phyloP scores from a whole-genome alignment of 92 coral and sea anemone genomes.

The Porites rus region DNA sequence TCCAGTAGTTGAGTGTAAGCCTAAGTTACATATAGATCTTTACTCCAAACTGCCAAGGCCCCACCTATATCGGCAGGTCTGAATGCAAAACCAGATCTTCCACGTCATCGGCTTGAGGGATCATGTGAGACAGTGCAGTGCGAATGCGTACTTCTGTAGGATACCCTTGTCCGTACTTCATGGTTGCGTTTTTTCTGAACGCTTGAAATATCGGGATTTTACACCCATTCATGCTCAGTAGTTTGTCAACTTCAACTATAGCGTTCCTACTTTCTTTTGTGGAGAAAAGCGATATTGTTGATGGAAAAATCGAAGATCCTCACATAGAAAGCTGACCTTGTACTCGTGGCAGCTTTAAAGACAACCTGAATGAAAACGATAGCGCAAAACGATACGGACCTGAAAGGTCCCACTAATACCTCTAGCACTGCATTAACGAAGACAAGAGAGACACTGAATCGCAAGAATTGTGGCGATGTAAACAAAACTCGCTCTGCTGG shows the following conservation, averaged over 20 bases:
- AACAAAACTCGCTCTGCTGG: too few species aligned
- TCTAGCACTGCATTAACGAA: too few species aligned
- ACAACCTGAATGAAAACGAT: background rate
- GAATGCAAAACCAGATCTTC: too few species aligned
- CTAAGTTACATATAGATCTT: too few species aligned
- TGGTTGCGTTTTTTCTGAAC: background rate
- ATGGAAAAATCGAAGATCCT: background rate
- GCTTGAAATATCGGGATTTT: constrained; percentile 8
- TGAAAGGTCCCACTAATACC: too few species aligned
- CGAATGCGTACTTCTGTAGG: constrained; percentile 10
- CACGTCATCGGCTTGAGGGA: too few species aligned
- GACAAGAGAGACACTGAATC: too few species aligned
- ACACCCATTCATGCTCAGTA: background rate
- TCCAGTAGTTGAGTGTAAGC: too few species aligned
- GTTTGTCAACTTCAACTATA: background rate
- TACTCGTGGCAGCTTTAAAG: background rate
- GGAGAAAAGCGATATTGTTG: background rate
- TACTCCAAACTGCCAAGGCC: too few species aligned
- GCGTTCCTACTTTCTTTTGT: background rate
- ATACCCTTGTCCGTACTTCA: constrained; percentile 10
- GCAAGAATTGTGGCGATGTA: too few species aligned
- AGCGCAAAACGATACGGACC: too few species aligned
- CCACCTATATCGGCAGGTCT: too few species aligned
- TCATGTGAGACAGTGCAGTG: constrained; percentile 21
- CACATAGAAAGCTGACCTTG: background rate